phyloP scores from a whole-genome alignment of 1,140 invertebrate genomes.

The Ladona fulva region DNA sequence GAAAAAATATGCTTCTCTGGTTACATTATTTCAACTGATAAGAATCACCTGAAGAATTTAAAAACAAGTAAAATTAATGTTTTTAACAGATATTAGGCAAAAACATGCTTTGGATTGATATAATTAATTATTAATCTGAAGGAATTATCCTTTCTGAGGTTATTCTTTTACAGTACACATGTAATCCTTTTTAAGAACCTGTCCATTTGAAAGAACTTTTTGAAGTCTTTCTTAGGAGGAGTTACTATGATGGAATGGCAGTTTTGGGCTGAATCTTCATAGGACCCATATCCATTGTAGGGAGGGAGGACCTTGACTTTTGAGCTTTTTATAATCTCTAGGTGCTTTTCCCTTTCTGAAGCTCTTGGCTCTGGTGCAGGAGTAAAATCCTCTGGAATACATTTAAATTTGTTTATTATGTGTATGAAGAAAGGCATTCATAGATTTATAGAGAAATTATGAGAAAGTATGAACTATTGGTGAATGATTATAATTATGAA shows the following conservation, averaged over 20 bases:
- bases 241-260: slow-evolving; percentile 68
- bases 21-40: too few relatives aligned
- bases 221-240: slow-evolving; percentile 62
- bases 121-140: slow-evolving; percentile 16
- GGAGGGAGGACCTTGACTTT: slow-evolving; percentile 48
- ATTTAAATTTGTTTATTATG: slow-evolving; percentile 25
- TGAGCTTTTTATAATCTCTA: slow-evolving; percentile 29
- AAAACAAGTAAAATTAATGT: too few relatives aligned
- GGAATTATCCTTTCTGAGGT: slow-evolving; percentile 19
- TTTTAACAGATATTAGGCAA: neutral
- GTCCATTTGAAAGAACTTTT: slow-evolving; percentile 71
- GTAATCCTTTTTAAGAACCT: slow-evolving; percentile 37
- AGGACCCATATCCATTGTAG: slow-evolving; percentile 79
- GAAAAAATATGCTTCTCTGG: slow-evolving; percentile 5
- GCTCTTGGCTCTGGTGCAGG: slow-evolving; percentile 26
- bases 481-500: too few relatives aligned
- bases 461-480: too few relatives aligned
- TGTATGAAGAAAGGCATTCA: too few relatives aligned
- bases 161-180: too few relatives aligned
- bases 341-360: neutral
- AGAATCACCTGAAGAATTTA: neutral
- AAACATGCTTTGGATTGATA: slow-evolving; percentile 12
- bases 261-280: slow-evolving; percentile 79
- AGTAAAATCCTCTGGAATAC: slow-evolving; percentile 42
- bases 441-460: too few relatives aligned